A percentile compares a stretch with the other conserved stretches of the same genome.
phyloP scores from a whole-genome alignment of 2,888 invertebrate genomes.

The Ennomos quercinarius region DNA sequence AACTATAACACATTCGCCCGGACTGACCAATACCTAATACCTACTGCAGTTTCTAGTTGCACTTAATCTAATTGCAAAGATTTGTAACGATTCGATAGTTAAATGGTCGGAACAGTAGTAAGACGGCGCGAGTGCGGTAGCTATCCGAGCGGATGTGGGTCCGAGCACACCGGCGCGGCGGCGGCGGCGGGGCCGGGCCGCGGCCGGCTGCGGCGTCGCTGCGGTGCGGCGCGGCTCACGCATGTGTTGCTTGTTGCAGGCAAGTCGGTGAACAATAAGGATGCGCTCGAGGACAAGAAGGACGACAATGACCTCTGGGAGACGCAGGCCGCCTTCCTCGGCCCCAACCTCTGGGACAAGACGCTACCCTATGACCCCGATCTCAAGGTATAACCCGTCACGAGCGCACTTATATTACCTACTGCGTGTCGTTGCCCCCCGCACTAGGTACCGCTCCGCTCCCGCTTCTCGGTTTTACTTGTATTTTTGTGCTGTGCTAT shows the following conservation, averaged over 20 bases:
- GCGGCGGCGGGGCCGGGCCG: slow-evolving; percentile 16
- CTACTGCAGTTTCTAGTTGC: too few relatives aligned
- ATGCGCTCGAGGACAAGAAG: slow-evolving; percentile 89
- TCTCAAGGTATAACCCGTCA: slow-evolving; percentile 95
- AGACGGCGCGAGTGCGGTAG: too few relatives aligned
- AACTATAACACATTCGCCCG: too few relatives aligned
- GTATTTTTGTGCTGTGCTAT: slow-evolving; percentile 1
- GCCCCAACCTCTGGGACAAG: slow-evolving; percentile 98
- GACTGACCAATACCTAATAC: too few relatives aligned
- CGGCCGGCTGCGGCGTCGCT: slow-evolving; percentile 11
- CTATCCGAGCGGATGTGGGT: background rate
- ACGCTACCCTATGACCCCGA: slow-evolving; percentile 96
- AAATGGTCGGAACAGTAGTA: too few relatives aligned
- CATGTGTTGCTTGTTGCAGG: slow-evolving; percentile 82
- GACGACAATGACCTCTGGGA: slow-evolving; percentile 96
- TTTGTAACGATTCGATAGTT: too few relatives aligned
- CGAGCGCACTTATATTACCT: slow-evolving; percentile 79
- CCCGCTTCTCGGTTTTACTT: slow-evolving; percentile 14
- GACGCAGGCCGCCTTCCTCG: slow-evolving; percentile 97
- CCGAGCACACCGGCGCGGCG: slow-evolving; percentile 1
- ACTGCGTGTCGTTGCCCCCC: slow-evolving; percentile 69
- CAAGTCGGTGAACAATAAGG: slow-evolving; percentile 87
- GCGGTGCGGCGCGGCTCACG: slow-evolving; percentile 33
- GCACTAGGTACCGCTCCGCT: slow-evolving; percentile 70
- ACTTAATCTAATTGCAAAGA: too few relatives aligned